Base-by-base conservation (phyloP, 2,888 invertebrate genomes). In the Mythimna impura region DNA sequence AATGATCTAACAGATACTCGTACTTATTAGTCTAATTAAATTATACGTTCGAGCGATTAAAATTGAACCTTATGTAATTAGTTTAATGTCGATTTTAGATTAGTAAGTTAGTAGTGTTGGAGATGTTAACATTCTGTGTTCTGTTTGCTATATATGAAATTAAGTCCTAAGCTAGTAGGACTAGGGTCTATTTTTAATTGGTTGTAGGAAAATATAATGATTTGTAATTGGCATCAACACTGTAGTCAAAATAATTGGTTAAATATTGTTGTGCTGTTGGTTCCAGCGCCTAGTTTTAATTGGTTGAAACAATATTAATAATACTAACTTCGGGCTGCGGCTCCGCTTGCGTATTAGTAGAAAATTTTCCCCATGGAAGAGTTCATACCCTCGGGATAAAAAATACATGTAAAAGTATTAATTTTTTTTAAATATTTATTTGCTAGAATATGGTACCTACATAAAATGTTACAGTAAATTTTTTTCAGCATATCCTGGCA, bases 1-100 rank as follows among this genome's bases (percentile, higher is more conserved):
- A 81, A 80, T 70, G 62, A 80, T 54, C 63, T 58, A 79, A 66
- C 73, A 79, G 64, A 74, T 70, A 71, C n/a, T n/a, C n/a, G n/a
- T n/a, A n/a, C 68, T 57, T 71, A 68, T 66, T 77, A 73, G 68
- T 68, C 57, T 83, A 75, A 79, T 81, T 83, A 74, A 61, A 66
- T 55, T 20, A 69, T 61, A 64, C 47, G 10, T 66, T 17, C 20
- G 8, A 36, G 12, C 36, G 22, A 47, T 40, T 20, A 12, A 52
- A 78, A 63, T n/a, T 69, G 47, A 17, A 80, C 55, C 43, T n/a
- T 80, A 57, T 0, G 0, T 0, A 0, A 20, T 58, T 0, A 20
- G 10, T 0, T 36, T 50, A 65, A 55, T 54, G 50, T 50, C 8
- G 25, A 50, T 54, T 68, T 62, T 68, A 54, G 66, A 65, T 67